Evolutionary conservation across 1,140 invertebrate species (phyloP), one percentile per base, ranked within the genome.

Genomic region (Grapholita molesta): DNA sequence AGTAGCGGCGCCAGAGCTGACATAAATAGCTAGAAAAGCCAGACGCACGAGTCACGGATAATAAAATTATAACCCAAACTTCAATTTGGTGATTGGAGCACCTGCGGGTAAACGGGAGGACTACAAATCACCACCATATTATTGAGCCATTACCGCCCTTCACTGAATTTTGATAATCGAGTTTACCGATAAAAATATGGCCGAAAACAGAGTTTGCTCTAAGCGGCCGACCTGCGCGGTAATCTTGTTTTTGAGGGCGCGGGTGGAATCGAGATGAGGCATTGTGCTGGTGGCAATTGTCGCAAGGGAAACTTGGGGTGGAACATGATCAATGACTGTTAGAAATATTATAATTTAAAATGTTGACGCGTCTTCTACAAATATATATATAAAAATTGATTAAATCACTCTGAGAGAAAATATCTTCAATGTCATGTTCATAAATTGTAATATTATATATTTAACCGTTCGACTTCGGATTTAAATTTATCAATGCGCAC

Each of bases 111-210:
- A 28, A 38, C 18, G 69, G 21, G 64, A 30, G 18, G 38, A 52
- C 55, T 64, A 71, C 72, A 64, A 73, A 70, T 80, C 72, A 73
- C 32, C 69, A 71, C 42, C 67, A 55, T 53, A 75, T 78, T 79
- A 78, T 66, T 15, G 53, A 38, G 73, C 75, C 74, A 72, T 79
- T 76, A 76, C 67, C 70, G 61, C 71, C 73, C 72, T 72, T 38
- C 69, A n/a, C 66, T 67, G 68, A 75, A 76, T 74, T 76, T 73
- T 74, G 68, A 78, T 85, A 83, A 85, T 80, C 77, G 73, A 81
- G 77, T 83, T 85, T 76, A 67, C 68, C 74, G 70, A 67, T 57
- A 71, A 64, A 75, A 73, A 76, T 75, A 75, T 77, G 78, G 61
- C 66, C 53, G 33, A 55, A 23, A 64, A 32, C 61, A 30, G 42